Evolutionary conservation across 2,113 vertebrate genomes (phyloP), one percentile per base, ranked within the genome.

Genomic region (Hemiscyllium ocellatum): DNA sequence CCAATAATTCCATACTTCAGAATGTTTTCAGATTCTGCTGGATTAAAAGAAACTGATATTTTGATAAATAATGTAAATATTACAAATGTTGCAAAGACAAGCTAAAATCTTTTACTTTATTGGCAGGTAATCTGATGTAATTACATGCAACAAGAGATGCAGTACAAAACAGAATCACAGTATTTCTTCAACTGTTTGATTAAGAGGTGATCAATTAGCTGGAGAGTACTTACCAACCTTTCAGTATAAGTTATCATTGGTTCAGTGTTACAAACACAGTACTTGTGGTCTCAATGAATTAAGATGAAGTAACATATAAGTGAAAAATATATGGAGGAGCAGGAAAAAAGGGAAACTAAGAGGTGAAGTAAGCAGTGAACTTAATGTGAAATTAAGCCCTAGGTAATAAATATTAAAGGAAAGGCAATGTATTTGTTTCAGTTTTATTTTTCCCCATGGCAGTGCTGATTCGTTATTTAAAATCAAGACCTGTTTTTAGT

Each of bases 361-460:
- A 1, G 37, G 5, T 68, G 33, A 66, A 37, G 3, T 5, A 93
- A 20, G 61, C 19, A 66, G 7, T 93, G 33, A 66, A 56, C 37
- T 93, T 93, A 33, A 68, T 42, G 61, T 93, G 90, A 68, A 68
- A 93, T 93, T 66, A 93, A 93, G 90, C 65, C 90, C 20, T 68
- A 17, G 2, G 19, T 83, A 89, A 33, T 89, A 56, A 89, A 56
- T 33, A 89, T 68, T 93, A 42, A 93, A 93, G 90, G 42, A 89
- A 89, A 33, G 50, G 22, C 42, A 89, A 33, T 56, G 29, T 93
- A n/a, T n/a, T 93, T 93, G 61, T 6, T 22, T 42, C 52, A 29
- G 87, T 65, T 91, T 61, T 93, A 66, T 93, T 65, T 66, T 22
- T 66, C 61, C 89, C 56, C 6, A 37, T 42, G n/a, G 52, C 29